Evolutionary conservation across 2,888 invertebrate genomes (phyloP).

Genomic region (Portevinia maculata): DNA sequence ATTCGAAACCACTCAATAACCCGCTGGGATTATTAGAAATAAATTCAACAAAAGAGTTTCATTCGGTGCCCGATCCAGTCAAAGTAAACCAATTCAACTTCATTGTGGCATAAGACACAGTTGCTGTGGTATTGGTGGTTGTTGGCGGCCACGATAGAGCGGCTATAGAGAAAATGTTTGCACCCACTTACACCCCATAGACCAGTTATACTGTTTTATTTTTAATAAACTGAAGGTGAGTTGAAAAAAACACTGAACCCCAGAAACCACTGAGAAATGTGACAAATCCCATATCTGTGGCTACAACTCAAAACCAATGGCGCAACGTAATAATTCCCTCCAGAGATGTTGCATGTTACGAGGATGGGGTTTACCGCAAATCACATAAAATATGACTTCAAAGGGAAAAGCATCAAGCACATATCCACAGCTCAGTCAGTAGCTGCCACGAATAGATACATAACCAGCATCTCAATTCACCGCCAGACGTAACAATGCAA

Average conservation of each 20-base stretch:
- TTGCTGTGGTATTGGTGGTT: neutral
- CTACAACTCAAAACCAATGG: conserved; percentile 9
- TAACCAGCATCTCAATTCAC: conserved; percentile 13
- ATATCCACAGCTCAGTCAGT: conserved; percentile 10
- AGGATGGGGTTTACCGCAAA: conserved; percentile 56
- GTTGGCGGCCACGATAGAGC: neutral
- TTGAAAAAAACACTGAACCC: conserved; percentile 4
- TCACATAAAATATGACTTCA: conserved; percentile 55
- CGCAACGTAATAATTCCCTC: conserved; percentile 43
- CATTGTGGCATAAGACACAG: neutral
- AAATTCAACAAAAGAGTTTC: neutral
- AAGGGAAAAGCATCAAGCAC: conserved; percentile 30
- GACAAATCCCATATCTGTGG: conserved; percentile 55
- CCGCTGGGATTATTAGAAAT: neutral
- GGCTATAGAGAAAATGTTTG: too few species aligned
- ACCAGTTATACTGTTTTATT: neutral
- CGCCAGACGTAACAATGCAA: conserved; percentile 39
- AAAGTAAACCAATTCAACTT: neutral
- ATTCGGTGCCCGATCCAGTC: neutral
- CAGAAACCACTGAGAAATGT: conserved; percentile 44
- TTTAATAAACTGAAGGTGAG: conserved; percentile 32
- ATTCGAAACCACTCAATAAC: neutral
- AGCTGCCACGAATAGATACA: conserved; percentile 6
- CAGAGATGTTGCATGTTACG: conserved; percentile 47
- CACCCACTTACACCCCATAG: neutral